Evolutionary conservation across 23 tunicate species (phyloP).

Genomic region (Ciona savignyi): DNA sequence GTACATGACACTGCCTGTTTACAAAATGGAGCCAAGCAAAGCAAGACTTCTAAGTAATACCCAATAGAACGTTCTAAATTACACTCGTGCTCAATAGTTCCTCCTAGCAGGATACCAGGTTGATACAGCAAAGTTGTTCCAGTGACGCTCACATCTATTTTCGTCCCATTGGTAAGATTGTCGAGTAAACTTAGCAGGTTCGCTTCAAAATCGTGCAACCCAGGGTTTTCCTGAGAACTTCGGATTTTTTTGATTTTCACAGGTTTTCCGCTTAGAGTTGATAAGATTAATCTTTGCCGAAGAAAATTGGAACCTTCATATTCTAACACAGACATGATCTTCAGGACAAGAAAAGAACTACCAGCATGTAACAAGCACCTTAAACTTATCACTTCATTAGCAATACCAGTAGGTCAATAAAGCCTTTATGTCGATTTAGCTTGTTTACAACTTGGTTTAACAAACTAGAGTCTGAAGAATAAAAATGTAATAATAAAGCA

Average conservation of each 20-base stretch:
- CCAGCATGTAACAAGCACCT: too few species aligned
- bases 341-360: not conserved
- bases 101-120: constrained; percentile 87
- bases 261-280: constrained; percentile 60
- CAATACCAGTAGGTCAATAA: too few species aligned
- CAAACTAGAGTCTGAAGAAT: too few species aligned
- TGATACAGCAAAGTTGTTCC: constrained; percentile 74
- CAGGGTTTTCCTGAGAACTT: constrained; percentile 58
- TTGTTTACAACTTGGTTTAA: too few species aligned
- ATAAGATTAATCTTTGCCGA: constrained; percentile 64
- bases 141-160: constrained; percentile 57
- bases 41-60: constrained; percentile 77
- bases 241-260: constrained; percentile 62
- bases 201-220: constrained; percentile 80
- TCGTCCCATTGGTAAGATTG: constrained; percentile 78
- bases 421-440: too few species aligned
- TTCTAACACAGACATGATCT: constrained; percentile 16
- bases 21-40: constrained; percentile 94
- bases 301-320: constrained; percentile 69
- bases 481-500: too few species aligned
- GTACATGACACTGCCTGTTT: constrained; percentile 50
- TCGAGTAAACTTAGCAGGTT: constrained; percentile 67
- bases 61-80: constrained; percentile 67
- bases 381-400: too few species aligned
- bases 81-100: constrained; percentile 65